phyloP scores from a whole-genome alignment of 2,113 vertebrate genomes.

The Pitta sordida region DNA sequence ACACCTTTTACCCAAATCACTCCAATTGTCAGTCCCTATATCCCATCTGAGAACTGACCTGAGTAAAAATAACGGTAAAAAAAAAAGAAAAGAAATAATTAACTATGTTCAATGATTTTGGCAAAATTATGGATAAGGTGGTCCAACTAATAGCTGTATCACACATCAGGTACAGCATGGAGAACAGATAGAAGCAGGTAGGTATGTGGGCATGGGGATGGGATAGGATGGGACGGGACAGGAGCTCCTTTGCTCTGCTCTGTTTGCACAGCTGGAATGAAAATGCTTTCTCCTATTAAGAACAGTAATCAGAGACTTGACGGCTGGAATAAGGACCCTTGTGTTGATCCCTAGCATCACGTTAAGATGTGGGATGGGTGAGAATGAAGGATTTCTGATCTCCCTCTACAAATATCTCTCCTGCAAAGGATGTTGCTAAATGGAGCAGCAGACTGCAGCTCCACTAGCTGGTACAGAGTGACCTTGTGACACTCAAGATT shows the following conservation, averaged over 20 bases:
- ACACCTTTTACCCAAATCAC: not conserved
- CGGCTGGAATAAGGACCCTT: not conserved
- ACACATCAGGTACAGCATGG: not conserved
- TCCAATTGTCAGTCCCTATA: not conserved
- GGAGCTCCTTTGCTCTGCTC: not conserved
- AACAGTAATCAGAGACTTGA: not conserved
- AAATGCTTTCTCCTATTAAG: fast-evolving
- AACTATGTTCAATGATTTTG: not conserved
- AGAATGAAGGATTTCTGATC: not conserved
- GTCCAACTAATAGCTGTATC: not conserved
- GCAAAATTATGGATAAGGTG: not conserved
- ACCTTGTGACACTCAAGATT: not conserved
- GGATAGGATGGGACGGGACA: not conserved
- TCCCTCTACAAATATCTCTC: fast-evolving
- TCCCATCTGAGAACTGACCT: not conserved
- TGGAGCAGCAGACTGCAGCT: not conserved
- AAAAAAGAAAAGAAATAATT: not conserved
- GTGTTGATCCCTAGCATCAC: not conserved
- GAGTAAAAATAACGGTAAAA: not conserved
- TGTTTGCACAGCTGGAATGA: not conserved
- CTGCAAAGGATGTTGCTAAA: not conserved
- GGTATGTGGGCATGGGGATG: not conserved
- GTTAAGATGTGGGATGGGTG: not conserved
- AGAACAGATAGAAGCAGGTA: not conserved
- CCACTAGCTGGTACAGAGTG: not conserved